These are phyloP conservation scores for Lacerta agilis DNA, from an alignment of 2,797 vertebrate species.

Conservation along the genomic window DNA sequence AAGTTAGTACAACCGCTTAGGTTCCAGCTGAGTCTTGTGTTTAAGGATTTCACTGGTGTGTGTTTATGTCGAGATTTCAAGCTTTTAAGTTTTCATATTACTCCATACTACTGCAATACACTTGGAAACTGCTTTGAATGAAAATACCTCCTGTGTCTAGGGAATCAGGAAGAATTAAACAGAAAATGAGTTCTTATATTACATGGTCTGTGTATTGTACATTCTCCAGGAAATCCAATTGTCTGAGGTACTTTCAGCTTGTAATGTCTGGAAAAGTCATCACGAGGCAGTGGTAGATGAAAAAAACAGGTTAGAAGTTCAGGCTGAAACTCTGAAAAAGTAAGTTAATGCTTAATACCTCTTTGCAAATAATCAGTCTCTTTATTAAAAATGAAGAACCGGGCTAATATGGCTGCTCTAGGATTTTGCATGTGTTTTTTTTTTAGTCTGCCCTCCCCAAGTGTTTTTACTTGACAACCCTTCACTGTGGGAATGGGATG, in stretches of 20 bases:
- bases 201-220: conserved; percentile 55
- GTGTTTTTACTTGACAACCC: too few relatives aligned
- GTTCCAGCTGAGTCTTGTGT: conserved; percentile 17
- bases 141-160: conserved; percentile 42
- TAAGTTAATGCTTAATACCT: conserved; percentile 65
- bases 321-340: conserved; percentile 81
- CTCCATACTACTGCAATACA: neutral
- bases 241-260: conserved; percentile 75
- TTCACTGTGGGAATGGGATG: neutral
- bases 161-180: conserved; percentile 23
- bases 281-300: conserved; percentile 79
- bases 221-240: conserved; percentile 83
- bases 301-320: conserved; percentile 78
- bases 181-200: conserved; percentile 46
- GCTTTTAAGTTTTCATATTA: conserved; percentile 6
- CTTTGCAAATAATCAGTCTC: conserved; percentile 23
- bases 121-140: conserved; percentile 1
- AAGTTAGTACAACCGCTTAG: conserved; percentile 13
- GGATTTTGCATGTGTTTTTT: too few relatives aligned
- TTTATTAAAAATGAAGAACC: too few relatives aligned
- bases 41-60: conserved; percentile 9
- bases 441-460: too few relatives aligned
- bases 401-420: too few relatives aligned
- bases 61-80: conserved; percentile 20
- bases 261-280: conserved; percentile 78